Conservation (phyloP, 2,113 vertebrate species). For the Neoarius graeffei region DNA sequence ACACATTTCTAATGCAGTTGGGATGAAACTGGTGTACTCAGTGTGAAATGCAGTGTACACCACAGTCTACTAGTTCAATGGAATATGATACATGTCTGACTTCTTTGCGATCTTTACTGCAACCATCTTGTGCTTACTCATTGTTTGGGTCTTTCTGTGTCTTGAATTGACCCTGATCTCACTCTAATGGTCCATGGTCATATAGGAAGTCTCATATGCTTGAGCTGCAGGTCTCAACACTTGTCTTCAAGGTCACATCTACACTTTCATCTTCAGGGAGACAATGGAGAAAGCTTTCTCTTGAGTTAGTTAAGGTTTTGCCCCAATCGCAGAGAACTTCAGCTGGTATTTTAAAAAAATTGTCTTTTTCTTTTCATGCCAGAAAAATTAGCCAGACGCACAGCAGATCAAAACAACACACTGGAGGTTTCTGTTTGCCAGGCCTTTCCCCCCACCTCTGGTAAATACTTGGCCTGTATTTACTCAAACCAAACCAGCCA, state of each 20-base stretch:
- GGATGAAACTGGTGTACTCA: background rate
- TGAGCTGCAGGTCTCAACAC: conserved; percentile 10
- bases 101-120: background rate
- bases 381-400: background rate
- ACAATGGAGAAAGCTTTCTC: conserved; percentile 21
- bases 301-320: background rate
- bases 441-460: background rate
- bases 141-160: conserved; percentile 42
- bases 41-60: background rate
- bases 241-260: background rate
- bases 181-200: conserved; percentile 3
- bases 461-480: conserved; percentile 14
- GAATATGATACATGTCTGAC: background rate
- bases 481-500: background rate
- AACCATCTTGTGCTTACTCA: conserved; percentile 11
- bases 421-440: conserved; percentile 2
- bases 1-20: background rate
- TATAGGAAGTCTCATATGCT: background rate
- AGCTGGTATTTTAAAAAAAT: background rate
- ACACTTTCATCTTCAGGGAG: conserved; percentile 1
- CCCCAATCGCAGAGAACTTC: background rate
- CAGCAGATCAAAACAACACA: conserved; percentile 5
- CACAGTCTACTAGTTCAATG: background rate
- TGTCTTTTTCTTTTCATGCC: background rate
- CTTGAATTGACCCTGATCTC: conserved; percentile 5